Base-by-base conservation (phyloP, 1,140 invertebrate species). In the Colletes gigas region DNA sequence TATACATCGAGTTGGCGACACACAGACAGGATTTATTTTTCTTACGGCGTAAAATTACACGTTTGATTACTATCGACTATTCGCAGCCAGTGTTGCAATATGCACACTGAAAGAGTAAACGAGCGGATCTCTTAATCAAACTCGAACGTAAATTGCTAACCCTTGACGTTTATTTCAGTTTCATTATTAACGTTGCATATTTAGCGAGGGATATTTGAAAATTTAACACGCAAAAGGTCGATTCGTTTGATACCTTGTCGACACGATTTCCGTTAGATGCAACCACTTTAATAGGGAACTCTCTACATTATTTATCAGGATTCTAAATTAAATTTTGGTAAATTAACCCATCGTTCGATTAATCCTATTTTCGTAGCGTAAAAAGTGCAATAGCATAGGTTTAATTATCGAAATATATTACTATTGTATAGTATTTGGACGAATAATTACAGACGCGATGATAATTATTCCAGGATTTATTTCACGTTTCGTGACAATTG, bases 41-140 rank as follows among this genome's bases (percentile, higher is more conserved):
- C 44, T 44, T n/a, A 7, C 0, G 15, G 12, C 39, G 57, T 3
- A 15, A 30, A 62, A 62, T 74, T 65, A 65, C 72, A 65, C 60
- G 55, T 57, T 41, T 19, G 15, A 30, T 4, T 4, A 9, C 60
- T 21, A 54, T 15, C 66, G 19, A 15, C 19, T n/a, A 10, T 41
- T 14, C 3, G 4, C n/a, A 12, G 21, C 8, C 4, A 54, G 9
- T 44, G n/a, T 21, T 54, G 52, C 6, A 17, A 39, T 30, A 30
- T 30, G 30, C 17, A 41, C 57, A 50, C 9, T 7, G 44, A 71
- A 71, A 39, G 65, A 63, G 67, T 50, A 62, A 78, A 71, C 76
- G 57, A 39, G 6, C 21, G 52, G 54, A 78, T 78, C 67, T 63
- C 68, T 78, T 78, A 63, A 78, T 78, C 68, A 71, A 78, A 71